These are phyloP conservation scores for Haliclona indistincta DNA, from an alignment of 37 sponge, comb jelly and placozoan species.

Conservation along the genomic window DNA sequence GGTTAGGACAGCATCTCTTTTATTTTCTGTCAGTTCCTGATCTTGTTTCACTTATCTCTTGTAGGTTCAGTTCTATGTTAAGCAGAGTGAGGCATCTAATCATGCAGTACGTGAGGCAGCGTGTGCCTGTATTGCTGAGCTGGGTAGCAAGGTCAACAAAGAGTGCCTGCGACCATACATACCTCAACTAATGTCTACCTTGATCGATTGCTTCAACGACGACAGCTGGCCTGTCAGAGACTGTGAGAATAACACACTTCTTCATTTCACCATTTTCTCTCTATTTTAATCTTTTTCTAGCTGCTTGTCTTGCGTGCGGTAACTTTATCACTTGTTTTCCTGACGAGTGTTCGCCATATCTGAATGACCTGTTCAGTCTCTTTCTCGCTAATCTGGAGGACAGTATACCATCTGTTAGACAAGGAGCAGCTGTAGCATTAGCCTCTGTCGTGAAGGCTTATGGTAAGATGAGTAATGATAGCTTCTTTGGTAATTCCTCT, in stretches of 20 bases:
- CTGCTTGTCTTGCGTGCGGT: slow-evolving; percentile 94
- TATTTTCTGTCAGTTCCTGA: neutral
- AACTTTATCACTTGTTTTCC: slow-evolving; percentile 91
- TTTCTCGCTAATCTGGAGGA: slow-evolving; percentile 87
- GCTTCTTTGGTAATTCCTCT: neutral
- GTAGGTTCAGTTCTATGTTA: slow-evolving; percentile 74
- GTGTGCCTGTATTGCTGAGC: slow-evolving; percentile 93
- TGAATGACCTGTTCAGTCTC: slow-evolving; percentile 68
- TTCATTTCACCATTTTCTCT: neutral
- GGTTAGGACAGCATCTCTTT: neutral
- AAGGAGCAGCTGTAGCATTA: slow-evolving; percentile 88
- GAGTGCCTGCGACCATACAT: slow-evolving; percentile 58
- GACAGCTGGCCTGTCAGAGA: slow-evolving; percentile 99
- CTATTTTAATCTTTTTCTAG: too few species aligned
- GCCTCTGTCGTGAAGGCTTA: slow-evolving; percentile 74
- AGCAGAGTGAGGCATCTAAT: slow-evolving; percentile 81
- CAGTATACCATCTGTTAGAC: slow-evolving; percentile 91
- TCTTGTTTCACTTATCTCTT: slow-evolving; percentile 2
- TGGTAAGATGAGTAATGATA: slow-evolving; percentile 28
- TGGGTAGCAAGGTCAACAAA: slow-evolving; percentile 78
- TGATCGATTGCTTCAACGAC: slow-evolving; percentile 90
- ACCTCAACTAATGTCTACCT: slow-evolving; percentile 40
- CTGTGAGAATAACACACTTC: slow-evolving; percentile 32
- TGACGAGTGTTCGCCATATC: slow-evolving; percentile 54
- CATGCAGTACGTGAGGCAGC: slow-evolving; percentile 97